Evolutionary conservation across 1,140 invertebrate species (phyloP).

Genomic region (Batillaria attramentaria): DNA sequence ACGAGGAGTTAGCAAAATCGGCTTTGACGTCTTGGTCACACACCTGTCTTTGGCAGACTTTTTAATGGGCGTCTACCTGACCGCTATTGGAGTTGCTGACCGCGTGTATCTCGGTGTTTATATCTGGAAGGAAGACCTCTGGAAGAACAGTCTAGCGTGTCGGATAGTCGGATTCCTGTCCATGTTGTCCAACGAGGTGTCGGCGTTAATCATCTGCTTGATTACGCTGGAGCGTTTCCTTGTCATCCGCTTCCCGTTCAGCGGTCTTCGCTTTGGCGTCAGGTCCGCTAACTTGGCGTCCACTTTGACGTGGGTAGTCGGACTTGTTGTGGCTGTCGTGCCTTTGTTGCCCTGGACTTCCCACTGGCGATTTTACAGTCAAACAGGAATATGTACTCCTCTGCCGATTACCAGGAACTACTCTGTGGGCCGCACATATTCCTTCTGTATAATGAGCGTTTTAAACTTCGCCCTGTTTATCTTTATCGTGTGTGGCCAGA

Average conservation of each 20-base stretch:
- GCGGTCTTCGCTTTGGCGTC: constrained; percentile 27
- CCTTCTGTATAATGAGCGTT: constrained; percentile 41
- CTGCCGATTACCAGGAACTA: constrained; percentile 41
- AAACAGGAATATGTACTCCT: constrained; percentile 46
- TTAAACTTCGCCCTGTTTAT: constrained; percentile 46
- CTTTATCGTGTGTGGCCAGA: constrained; percentile 39
- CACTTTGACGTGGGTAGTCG: constrained; percentile 30
- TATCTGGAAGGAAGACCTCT: constrained; percentile 44
- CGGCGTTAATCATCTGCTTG: neutral
- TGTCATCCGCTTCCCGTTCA: constrained; percentile 56
- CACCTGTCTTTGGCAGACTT: constrained; percentile 58
- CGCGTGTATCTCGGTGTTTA: constrained; percentile 54
- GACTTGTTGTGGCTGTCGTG: constrained; percentile 30
- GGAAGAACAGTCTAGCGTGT: constrained; percentile 53
- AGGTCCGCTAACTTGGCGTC: constrained; percentile 15
- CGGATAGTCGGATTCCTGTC: constrained; percentile 54
- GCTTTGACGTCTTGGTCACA: constrained; percentile 42
- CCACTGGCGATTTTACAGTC: constrained; percentile 45
- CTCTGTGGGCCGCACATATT: constrained; percentile 40
- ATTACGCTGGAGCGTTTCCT: constrained; percentile 41
- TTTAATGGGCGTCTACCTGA: constrained; percentile 62
- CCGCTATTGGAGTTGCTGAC: constrained; percentile 59
- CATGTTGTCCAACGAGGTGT: constrained; percentile 22
- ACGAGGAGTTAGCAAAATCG: constrained; percentile 19
- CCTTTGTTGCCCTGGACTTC: neutral